Conservation (phyloP, 2,888 invertebrate species). For the Athalia rosae region DNA sequence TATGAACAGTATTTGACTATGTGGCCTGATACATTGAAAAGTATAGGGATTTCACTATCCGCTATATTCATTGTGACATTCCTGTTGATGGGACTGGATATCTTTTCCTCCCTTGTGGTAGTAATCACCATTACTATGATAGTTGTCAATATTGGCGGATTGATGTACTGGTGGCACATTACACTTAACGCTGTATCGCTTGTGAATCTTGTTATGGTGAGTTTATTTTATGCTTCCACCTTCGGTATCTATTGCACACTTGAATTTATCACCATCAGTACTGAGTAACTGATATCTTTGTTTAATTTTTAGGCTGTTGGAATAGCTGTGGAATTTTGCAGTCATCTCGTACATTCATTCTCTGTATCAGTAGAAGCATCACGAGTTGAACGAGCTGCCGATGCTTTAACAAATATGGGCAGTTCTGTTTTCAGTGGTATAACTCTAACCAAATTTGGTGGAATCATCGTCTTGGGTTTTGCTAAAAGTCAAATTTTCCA, state of each 20-base stretch:
- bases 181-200: conserved; percentile 97
- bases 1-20: conserved; percentile 99
- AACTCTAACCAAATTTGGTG: conserved; percentile 97
- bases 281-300: conserved; percentile 24
- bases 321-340: conserved; percentile 98
- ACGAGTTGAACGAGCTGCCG: conserved; percentile 85
- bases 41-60: conserved; percentile 89
- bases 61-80: conserved; percentile 98
- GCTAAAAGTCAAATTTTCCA: conserved; percentile 98
- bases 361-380: conserved; percentile 84
- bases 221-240: conserved; percentile 38
- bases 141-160: conserved; percentile 91
- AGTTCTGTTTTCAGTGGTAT: conserved; percentile 96
- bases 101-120: conserved; percentile 92
- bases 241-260: neutral
- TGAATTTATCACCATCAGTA: neutral
- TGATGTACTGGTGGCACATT: conserved; percentile 98
- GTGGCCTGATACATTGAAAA: conserved; percentile 92
- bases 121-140: conserved; percentile 96
- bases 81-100: conserved; percentile 93
- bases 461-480: conserved; percentile 96
- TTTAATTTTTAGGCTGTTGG: conserved; percentile 87
- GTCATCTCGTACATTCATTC: conserved; percentile 96
- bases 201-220: conserved; percentile 96
- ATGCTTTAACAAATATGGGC: conserved; percentile 93